A percentile compares a stretch with the other conserved stretches of the same genome.
Conservation (phyloP, 2,113 vertebrate species). For the Salvelinus sp. region DNA sequence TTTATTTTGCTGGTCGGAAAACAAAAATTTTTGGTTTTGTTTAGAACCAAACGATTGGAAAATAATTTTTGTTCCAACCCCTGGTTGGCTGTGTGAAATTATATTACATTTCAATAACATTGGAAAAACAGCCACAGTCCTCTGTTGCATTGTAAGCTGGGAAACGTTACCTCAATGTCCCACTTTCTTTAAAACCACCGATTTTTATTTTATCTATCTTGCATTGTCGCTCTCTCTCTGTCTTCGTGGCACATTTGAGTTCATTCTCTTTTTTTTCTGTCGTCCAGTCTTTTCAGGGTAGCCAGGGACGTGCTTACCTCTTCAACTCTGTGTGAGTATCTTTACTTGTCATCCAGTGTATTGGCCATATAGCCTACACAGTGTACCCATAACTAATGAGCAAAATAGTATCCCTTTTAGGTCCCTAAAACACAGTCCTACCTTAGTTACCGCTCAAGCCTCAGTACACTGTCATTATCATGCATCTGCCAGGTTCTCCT, state of each 20-base stretch:
- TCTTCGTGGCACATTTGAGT: neutral
- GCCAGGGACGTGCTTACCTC: conserved; percentile 91
- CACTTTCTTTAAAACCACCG: neutral
- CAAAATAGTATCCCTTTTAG: no score
- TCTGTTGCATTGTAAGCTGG: no score
- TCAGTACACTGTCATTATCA: neutral
- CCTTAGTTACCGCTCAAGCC: neutral
- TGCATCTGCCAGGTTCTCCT: no score
- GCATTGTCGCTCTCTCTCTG: neutral
- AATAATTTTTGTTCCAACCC: no score
- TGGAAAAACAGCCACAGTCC: no score
- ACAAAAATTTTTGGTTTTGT: no score
- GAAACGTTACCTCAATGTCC: no score
- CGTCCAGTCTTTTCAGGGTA: conserved; percentile 90
- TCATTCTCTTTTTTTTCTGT: conserved; percentile 10
- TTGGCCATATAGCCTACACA: neutral
- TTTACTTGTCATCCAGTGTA: neutral
- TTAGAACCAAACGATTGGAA: no score
- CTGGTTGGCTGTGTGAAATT: no score
- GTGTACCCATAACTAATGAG: neutral
- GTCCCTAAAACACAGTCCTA: no score
- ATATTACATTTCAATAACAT: no score
- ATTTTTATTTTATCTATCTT: neutral
- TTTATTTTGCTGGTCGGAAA: no score
- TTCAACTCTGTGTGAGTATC: conserved; percentile 94